Evolutionary conservation across 2,113 vertebrate species (phyloP).

Genomic region (Toxostoma redivivum): DNA sequence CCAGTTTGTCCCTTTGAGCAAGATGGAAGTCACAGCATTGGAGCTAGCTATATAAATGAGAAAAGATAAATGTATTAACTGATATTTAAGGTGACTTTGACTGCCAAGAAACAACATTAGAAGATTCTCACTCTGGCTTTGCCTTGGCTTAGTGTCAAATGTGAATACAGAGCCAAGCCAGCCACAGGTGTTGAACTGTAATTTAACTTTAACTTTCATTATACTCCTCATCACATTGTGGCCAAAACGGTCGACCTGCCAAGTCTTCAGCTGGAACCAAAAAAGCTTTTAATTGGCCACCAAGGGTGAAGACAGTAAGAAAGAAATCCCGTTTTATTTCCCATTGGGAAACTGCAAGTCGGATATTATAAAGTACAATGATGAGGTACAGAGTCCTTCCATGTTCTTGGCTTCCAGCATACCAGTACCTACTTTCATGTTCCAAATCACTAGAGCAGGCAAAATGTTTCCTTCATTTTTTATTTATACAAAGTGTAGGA

Average conservation of each 20-base stretch:
- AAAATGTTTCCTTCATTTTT: not conserved
- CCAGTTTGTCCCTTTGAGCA: not conserved
- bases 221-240: not conserved
- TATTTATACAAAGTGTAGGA: not conserved
- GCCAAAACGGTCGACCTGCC: not conserved
- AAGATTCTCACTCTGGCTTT: conserved; percentile 19
- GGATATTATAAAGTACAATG: not conserved
- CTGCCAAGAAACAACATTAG: conserved; percentile 40
- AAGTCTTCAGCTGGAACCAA: conserved; percentile 32
- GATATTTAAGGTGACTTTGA: conserved; percentile 3
- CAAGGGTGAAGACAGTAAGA: conserved; percentile 9
- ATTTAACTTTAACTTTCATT: conserved; percentile 55
- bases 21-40: not conserved
- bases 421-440: not conserved
- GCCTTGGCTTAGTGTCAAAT: conserved; percentile 2
- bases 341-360: not conserved
- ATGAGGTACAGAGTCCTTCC: not conserved
- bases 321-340: not conserved
- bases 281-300: conserved; percentile 34
- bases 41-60: not conserved
- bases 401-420: not conserved
- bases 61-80: conserved; percentile 29
- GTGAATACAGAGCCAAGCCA: conserved; percentile 16
- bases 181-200: conserved; percentile 9
- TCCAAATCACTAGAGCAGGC: not conserved